Base-by-base conservation (phyloP, 2,113 vertebrate genomes). In the Phycodurus eques region DNA sequence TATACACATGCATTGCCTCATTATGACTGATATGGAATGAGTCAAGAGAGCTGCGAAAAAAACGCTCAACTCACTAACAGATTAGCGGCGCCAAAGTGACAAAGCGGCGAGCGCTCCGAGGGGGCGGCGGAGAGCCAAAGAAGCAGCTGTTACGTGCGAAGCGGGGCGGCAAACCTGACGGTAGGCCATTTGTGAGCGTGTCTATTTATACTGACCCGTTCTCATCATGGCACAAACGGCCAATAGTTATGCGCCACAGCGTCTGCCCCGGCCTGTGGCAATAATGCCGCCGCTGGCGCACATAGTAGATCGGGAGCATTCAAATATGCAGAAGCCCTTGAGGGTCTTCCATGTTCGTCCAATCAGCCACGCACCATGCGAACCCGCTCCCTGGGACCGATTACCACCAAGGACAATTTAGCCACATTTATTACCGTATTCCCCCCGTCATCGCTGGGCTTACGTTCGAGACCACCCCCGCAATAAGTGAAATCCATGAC, bases 241-340 rank as follows among this genome's bases (percentile, higher is more conserved):
- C 75, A 73, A 62, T 67, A 70, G 61, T 80, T 77, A 85, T 85
- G 67, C 43, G 76, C 88, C 82, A 85, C 71, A 61, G 65, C 75
- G 82, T 82, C 83, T 73, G 75, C 35, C 70, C 22, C 70, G 71
- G 73, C 43, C 74, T 22, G 73, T 78, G 79, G 13, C 33, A 2
- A 67, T 75, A 75, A 31, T 59, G 77, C 75, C 78, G 73, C 68
- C 72, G 73, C 78, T 76, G 74, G 78, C 67, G 69, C 46, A 77
- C 10, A 64, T 54, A 3, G 60, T 3, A 46, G 2, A 27, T 54
- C 62, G 68, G 35, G 22, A 59, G 54, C n/a, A 56, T 22, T n/a
- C 22, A 31, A 31, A 12, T 14, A 1, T 3, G 1, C 12, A 0
- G 8, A 1, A 59, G 22, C 57, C 2, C 22, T n/a, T 31, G 57